Base-by-base conservation (phyloP, 2,888 invertebrate genomes). In the Melanchra persicariae region DNA sequence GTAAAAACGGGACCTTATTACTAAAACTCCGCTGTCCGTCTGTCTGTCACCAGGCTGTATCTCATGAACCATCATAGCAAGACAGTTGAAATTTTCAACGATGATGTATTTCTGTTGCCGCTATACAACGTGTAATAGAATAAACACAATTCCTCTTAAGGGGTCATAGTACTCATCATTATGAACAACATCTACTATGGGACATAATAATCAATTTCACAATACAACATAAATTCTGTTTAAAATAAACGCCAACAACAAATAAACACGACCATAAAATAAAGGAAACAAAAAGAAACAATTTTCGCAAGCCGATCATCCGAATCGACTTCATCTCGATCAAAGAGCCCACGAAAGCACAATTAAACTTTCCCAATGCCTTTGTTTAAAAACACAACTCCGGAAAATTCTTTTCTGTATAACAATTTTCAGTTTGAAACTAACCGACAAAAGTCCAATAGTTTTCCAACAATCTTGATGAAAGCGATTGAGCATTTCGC, bases 391-490 rank as follows among this genome's bases (percentile, higher is more conserved):
- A 84, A 83, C 72, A 65, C 69, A 78, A 67, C 52, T 73, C 75
- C 55, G 43, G 52, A 84, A 84, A 77, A 84, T 77, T 79, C 70
- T 61, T 70, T 58, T 47, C 74, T 73, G 40, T 82, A 81, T 63
- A 71, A 82, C 82, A 82, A 84, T 79, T 83, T 82, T 71, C 82
- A 66, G 77, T 77, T 63, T 73, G 70, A 58, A 72, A 70, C 77
- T 58, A 74, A 79, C 79, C 71, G 45, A 74, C 73, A 69, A 76
- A 77, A 83, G 64, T 79, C 64, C 77, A 81, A 88, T 88, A 87
- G 87, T 88, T 88, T 47, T 6, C 57, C 58, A 87, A 86, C 87
- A 84, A 87, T 87, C 88, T 87, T 85, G 79, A 87, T 87, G 77
- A 84, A 81, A 70, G 79, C 85, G 79, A 87, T 83, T 71, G 78